These are phyloP conservation scores for Chroicocephalus ridibundus DNA, from an alignment of 2,113 vertebrate genomes.

Conservation along the genomic window DNA sequence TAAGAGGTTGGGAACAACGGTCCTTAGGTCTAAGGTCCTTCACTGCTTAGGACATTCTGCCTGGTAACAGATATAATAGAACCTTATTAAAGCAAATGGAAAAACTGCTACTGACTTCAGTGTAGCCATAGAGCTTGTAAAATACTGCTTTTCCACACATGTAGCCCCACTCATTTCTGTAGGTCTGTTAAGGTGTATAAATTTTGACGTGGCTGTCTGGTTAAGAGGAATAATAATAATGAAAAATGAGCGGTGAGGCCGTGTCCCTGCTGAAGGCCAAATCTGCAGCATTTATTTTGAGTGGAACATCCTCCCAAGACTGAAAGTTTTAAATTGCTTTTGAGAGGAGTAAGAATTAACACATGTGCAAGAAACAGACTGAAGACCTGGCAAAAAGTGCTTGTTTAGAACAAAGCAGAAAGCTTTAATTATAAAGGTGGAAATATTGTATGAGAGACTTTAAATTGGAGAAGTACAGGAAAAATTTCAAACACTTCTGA, in stretches of 20 bases:
- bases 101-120: neutral
- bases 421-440: neutral
- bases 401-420: neutral
- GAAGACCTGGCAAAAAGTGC: neutral
- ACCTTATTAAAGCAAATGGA: neutral
- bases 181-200: neutral
- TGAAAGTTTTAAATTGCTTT: neutral
- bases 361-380: neutral
- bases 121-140: neutral
- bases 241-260: neutral
- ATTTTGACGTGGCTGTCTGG: neutral
- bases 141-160: neutral
- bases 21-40: neutral
- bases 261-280: neutral
- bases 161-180: neutral
- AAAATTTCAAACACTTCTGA: neutral
- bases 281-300: neutral
- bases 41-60: neutral
- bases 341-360: neutral
- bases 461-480: neutral
- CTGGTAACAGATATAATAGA: neutral
- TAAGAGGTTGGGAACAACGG: neutral
- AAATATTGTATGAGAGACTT: neutral
- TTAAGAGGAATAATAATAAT: neutral
- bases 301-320: neutral